These are phyloP conservation scores for Arizona elegans DNA, from an alignment of 2,113 vertebrate genomes.

Conservation along the genomic window DNA sequence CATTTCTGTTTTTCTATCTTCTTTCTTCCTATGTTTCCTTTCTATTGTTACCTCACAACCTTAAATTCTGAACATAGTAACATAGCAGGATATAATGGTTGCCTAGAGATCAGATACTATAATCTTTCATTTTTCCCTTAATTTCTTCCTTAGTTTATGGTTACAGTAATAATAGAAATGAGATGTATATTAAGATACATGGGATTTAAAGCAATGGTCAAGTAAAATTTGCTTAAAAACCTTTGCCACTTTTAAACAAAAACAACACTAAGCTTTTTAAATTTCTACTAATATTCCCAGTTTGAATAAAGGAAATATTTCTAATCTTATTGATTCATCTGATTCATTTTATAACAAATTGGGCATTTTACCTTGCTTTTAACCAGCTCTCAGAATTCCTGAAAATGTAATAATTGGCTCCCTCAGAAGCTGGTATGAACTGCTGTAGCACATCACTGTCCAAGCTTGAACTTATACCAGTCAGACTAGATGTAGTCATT, in stretches of 20 bases:
- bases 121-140: background rate
- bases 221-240: background rate
- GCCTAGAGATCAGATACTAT: background rate
- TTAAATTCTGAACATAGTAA: background rate
- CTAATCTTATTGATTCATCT: conserved; percentile 22
- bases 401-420: background rate
- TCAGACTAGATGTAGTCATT: background rate
- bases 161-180: background rate
- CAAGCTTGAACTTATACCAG: background rate
- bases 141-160: background rate
- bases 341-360: conserved; percentile 23
- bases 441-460: background rate
- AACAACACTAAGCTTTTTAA: background rate
- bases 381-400: background rate
- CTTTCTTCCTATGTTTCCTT: background rate
- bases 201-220: background rate
- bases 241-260: background rate
- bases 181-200: background rate
- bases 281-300: conserved; percentile 12
- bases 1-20: background rate
- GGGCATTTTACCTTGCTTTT: background rate
- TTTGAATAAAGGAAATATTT: conserved; percentile 22
- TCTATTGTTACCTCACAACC: background rate
- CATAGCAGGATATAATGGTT: background rate
- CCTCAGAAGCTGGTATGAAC: background rate